Conservation (phyloP, 1,140 invertebrate species). For the Drosophila aff. region DNA sequence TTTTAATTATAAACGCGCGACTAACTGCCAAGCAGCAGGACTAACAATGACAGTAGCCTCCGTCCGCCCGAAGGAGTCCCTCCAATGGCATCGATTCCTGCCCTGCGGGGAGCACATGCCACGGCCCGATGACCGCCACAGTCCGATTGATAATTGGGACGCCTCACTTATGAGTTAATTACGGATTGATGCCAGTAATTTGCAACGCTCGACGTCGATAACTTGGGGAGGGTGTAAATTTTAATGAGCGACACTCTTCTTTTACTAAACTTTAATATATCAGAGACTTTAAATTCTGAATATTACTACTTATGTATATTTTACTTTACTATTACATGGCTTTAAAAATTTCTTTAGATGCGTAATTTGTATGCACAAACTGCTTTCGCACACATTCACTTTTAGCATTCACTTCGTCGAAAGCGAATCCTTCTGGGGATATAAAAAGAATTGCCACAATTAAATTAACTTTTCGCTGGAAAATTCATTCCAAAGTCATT, state of each 20-base stretch:
- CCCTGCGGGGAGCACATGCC: constrained; percentile 18
- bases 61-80: constrained; percentile 32
- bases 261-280: background rate
- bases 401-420: background rate
- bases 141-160: constrained; percentile 37
- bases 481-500: constrained; percentile 81
- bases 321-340: background rate
- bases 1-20: constrained; percentile 81
- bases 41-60: constrained; percentile 43
- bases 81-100: constrained; percentile 12
- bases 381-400: background rate
- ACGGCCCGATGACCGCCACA: constrained; percentile 30
- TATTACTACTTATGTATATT: background rate
- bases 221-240: constrained; percentile 7
- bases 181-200: constrained; percentile 35
- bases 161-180: constrained; percentile 49
- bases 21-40: constrained; percentile 55
- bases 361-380: constrained; percentile 36
- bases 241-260: background rate
- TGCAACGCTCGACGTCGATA: constrained; percentile 19
- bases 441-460: constrained; percentile 73
- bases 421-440: constrained; percentile 15
- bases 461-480: constrained; percentile 76
- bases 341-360: constrained; percentile 10
- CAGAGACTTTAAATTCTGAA: background rate